These are phyloP conservation scores for Drosophila ambigua DNA, from an alignment of 1,140 invertebrate genomes.

Conservation along the genomic window DNA sequence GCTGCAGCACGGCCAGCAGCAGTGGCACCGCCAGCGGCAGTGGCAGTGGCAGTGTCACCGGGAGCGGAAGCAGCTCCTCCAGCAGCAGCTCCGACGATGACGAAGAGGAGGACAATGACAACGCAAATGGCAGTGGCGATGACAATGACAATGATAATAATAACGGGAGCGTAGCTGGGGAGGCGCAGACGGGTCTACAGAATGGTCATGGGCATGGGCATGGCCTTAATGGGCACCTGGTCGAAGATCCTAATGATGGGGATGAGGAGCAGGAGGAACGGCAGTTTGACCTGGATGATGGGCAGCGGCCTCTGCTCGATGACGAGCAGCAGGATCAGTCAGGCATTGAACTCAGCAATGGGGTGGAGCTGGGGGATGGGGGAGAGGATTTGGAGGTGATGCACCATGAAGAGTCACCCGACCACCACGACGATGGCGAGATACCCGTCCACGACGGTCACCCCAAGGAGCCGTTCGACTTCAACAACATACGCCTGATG, in stretches of 20 bases:
- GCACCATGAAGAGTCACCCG: constrained; percentile 2
- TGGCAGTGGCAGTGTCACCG: constrained; percentile 25
- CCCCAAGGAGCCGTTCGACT: constrained; percentile 62
- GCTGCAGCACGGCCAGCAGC: constrained; percentile 24
- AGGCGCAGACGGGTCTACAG: constrained; percentile 21
- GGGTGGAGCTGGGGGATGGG: background rate
- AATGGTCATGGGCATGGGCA: constrained; percentile 40
- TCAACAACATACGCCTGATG: constrained; percentile 77
- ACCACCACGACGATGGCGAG: constrained; percentile 56
- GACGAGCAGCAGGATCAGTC: constrained; percentile 3
- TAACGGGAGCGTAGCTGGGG: constrained; percentile 1
- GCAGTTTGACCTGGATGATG: constrained; percentile 1
- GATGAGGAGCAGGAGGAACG: constrained; percentile 27
- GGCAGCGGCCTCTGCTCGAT: background rate
- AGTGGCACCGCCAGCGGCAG: constrained; percentile 42
- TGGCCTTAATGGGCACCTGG: constrained; percentile 45
- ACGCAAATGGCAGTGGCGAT: constrained; percentile 2
- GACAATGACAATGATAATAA: constrained; percentile 2
- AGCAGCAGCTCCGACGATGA: constrained; percentile 63
- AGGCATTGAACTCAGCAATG: constrained; percentile 7
- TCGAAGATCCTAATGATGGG: background rate
- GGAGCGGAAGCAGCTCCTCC: constrained; percentile 47
- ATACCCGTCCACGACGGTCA: constrained; percentile 44
- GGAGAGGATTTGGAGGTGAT: constrained; percentile 28
- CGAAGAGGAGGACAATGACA: constrained; percentile 41